Evolutionary conservation across 2,113 vertebrate species (phyloP).

Genomic region (Poeciliopsis retropinna): DNA sequence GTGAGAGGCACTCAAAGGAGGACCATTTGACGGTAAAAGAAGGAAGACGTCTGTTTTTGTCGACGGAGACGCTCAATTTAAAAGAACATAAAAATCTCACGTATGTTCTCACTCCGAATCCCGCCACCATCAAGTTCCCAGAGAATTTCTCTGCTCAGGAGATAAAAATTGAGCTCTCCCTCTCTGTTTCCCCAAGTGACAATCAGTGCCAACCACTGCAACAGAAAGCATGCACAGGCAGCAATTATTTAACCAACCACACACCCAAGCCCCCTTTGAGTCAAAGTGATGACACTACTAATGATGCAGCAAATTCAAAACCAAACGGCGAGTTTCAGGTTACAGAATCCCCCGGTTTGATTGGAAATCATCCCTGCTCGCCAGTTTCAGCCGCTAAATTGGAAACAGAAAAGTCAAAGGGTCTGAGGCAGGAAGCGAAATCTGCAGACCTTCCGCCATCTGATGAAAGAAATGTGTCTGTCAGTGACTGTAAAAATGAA

Average conservation of each 20-base stretch:
- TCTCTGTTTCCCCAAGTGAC: background rate
- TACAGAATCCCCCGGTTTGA: slow-evolving; percentile 14
- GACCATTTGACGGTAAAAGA: slow-evolving; percentile 35
- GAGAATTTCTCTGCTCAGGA: slow-evolving; percentile 10
- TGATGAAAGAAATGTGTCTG: background rate
- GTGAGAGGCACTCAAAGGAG: slow-evolving; percentile 65
- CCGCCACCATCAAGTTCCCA: slow-evolving; percentile 18
- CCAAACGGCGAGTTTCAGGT: slow-evolving; percentile 2
- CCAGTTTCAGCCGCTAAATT: slow-evolving; percentile 10
- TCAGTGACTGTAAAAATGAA: slow-evolving; percentile 14
- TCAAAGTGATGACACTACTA: slow-evolving; percentile 20
- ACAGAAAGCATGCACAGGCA: slow-evolving; percentile 15
- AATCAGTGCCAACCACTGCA: slow-evolving; percentile 15
- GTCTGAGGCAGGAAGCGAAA: background rate
- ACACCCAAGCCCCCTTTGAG: background rate
- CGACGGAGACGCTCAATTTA: slow-evolving; percentile 23
- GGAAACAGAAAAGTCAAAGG: slow-evolving; percentile 9
- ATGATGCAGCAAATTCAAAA: slow-evolving; percentile 29
- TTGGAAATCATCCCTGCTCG: slow-evolving; percentile 7
- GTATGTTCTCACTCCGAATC: slow-evolving; percentile 5
- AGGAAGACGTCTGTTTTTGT: slow-evolving; percentile 10
- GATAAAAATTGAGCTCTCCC: slow-evolving; percentile 14
- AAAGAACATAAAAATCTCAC: slow-evolving; percentile 17
- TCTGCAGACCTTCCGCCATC: background rate
- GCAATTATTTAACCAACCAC: slow-evolving; percentile 4